Base-by-base conservation (phyloP, 37 sponge, comb jelly and placozoan genomes). In the Ephydatia muelleri region DNA sequence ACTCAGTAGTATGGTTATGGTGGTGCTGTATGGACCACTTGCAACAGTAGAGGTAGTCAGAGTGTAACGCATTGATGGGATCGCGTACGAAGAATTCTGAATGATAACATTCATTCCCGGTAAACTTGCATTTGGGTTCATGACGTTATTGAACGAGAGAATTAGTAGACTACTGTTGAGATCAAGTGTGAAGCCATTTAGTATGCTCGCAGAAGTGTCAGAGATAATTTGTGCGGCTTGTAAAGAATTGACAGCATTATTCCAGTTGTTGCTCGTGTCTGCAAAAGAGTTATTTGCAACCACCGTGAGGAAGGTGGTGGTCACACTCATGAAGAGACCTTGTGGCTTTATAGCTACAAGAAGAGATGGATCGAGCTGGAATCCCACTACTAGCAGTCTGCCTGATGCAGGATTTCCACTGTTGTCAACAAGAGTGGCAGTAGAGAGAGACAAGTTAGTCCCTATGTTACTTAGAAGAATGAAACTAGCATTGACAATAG, bases 81-180 rank as follows among this genome's bases (percentile, higher is more conserved):
- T 47, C 29, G 36, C 14, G 26, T 25, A 38, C 11, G 67, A 25
- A 5, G 83, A 75, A 68, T 77, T 71, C 37, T 87, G 87, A 12
- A 89, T 65, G 16, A 79, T 68, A 79, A 87, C 38, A 22, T 65
- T 75, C 40, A 67, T 73, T 2, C 82, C 36, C 29, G 75, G 33
- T 2, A 80, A 28, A 26, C 38, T 40, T 28, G 73, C 36, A 12
- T 22, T 26, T 6, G 40, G 76, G 65, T 82, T 70, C 38, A 95
- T 40, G 9, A 86, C 92, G 87, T 95, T 92, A 83, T 82, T 65
- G 66, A 95, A 95, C 0, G 92, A 89, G 16, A 95, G 90, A 0
- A 9, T 32, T 12, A 95, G 38, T 27, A 40, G 29, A 28, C 84
- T 84, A 65, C 70, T 80, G 72, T 95, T 82, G 82, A 95, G 48